These are phyloP conservation scores for Drosophila austrosaltans DNA, from an alignment of 2,888 invertebrate genomes.

Conservation along the genomic window DNA sequence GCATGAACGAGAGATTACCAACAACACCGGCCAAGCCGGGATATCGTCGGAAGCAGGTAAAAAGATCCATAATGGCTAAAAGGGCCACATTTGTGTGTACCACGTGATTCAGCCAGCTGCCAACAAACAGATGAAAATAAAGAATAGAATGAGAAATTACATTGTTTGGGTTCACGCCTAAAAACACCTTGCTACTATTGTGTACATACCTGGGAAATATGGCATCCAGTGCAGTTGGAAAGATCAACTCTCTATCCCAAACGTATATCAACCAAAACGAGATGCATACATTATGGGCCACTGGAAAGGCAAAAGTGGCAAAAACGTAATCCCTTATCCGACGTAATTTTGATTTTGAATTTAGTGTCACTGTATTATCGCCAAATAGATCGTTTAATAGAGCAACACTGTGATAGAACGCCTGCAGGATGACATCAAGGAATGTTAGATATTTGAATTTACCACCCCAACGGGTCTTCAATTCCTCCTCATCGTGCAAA, in stretches of 20 bases:
- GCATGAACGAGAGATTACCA: conserved; percentile 87
- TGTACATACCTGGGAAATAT: conserved; percentile 88
- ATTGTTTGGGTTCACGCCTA: background rate
- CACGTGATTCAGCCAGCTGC: conserved; percentile 93
- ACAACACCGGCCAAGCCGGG: conserved; percentile 87
- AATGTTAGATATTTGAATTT: conserved; percentile 93
- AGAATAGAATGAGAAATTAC: background rate
- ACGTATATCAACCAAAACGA: conserved; percentile 95
- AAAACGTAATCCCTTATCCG: conserved; percentile 87
- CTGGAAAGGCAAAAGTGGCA: conserved; percentile 89
- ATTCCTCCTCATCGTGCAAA: conserved; percentile 58
- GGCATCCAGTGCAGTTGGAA: conserved; percentile 91
- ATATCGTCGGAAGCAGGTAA: conserved; percentile 89
- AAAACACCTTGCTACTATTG: background rate
- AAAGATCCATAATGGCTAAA: conserved; percentile 89
- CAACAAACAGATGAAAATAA: conserved; percentile 20
- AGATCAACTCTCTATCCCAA: conserved; percentile 93
- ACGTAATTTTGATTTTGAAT: conserved; percentile 85
- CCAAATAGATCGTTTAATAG: conserved; percentile 90
- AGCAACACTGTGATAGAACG: conserved; percentile 90
- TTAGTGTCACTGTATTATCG: conserved; percentile 86
- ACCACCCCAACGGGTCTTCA: conserved; percentile 85
- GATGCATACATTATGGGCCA: conserved; percentile 91
- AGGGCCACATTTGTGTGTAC: conserved; percentile 94
- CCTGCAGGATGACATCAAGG: conserved; percentile 90